Evolutionary conservation across 2,888 invertebrate genomes (phyloP), one percentile per base, ranked within the genome.

Genomic region (Sisyra nigra): DNA sequence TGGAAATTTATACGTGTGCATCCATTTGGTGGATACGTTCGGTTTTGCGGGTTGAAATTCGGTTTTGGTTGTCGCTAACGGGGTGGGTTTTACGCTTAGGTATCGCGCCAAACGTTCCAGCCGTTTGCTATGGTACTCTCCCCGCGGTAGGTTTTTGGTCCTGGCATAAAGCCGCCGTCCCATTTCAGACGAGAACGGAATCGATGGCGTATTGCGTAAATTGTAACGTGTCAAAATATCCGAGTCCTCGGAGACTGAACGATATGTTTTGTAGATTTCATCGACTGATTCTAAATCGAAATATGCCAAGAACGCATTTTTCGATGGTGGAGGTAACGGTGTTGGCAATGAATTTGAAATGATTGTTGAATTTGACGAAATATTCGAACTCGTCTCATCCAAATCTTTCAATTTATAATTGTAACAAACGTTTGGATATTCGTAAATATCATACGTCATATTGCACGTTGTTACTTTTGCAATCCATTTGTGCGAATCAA

Each of bases 161-260:
- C 47, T 47, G 14, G 48, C 45, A 39, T 53, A 51, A 37, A 57
- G 47, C 32, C 49, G 47, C 39, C 50, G 48, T 5, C 59, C 57
- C 37, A 55, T 46, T 45, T 58, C 54, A 3, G 58, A 59, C 2
- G 57, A 57, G 40, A 59, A 53, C 34, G 59, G 59, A 36, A 59
- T 52, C 40, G 52, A 43, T 15, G 46, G 42, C 34, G 45, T 49
- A 38, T 50, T 49, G 17, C 44, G 31, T 34, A 55, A 48, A 39
- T 42, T 47, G 30, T 38, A 15, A 9, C 40, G 40, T 24, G 24
- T 24, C 7, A 24, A 24, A 7, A 7, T 24, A 24, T 24, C 24
- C 24, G 24, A 24, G 7, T 24, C 24, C 7, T 24, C 24, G 5
- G 24, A 24, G 7, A 24, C 24, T 3, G 24, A 24, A 5, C 24